These are phyloP conservation scores for Pseudonaja textilis DNA, from an alignment of 2,113 vertebrate genomes.

Conservation along the genomic window DNA sequence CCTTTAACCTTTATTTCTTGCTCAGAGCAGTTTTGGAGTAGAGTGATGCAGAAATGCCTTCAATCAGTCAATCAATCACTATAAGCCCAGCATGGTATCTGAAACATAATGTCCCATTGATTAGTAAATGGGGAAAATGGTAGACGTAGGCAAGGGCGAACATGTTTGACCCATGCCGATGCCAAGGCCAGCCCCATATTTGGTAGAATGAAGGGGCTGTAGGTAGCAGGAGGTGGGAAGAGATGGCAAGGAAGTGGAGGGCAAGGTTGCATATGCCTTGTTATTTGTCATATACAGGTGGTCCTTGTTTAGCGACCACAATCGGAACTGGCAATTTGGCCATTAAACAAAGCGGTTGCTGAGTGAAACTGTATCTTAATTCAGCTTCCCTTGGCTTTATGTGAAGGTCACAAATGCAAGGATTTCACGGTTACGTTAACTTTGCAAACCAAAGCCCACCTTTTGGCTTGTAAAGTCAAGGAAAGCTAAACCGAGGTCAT, in stretches of 20 bases:
- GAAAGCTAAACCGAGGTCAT: neutral
- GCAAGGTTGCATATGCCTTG: neutral
- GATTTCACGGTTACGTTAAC: neutral
- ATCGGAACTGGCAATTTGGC: neutral
- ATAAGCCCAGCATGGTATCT: neutral
- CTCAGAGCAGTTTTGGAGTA: neutral
- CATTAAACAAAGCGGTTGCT: neutral
- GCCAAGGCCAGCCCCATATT: neutral
- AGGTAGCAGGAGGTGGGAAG: neutral
- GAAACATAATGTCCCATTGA: neutral
- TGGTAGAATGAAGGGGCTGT: neutral
- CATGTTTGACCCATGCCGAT: neutral
- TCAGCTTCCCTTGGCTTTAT: neutral
- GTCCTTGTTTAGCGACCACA: neutral
- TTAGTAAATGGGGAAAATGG: neutral
- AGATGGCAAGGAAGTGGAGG: neutral
- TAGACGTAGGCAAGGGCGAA: neutral
- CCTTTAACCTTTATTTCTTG: neutral
- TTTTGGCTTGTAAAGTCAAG: neutral
- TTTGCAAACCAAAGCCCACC: neutral
- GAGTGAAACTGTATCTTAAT: neutral
- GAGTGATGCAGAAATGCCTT: neutral
- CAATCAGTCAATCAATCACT: neutral
- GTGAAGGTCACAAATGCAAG: neutral
- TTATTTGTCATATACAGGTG: neutral